Base-by-base conservation (phyloP, 2,888 invertebrate genomes). In the Pollenia labialis region DNA sequence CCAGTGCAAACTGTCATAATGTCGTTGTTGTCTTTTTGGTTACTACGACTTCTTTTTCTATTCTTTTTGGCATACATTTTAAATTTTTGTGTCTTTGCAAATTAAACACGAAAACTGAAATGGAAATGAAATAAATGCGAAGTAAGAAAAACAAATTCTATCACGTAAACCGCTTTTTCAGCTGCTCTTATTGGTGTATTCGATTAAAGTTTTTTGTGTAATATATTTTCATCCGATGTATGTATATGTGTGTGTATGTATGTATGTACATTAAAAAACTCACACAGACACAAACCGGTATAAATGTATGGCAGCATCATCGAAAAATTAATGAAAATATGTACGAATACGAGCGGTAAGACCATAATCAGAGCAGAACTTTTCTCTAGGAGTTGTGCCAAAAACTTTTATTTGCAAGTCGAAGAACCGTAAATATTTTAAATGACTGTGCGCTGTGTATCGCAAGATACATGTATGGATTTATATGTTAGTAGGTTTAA, bases 331-430 rank as follows among this genome's bases (percentile, higher is more conserved):
- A 83, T 83, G 86, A 71, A 83, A 86, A 86, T 80, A 50, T 23
- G 40, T 32, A 18, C 44, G 32, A 48, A 10, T 32, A 66, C 32
- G 32, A 32, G 32, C 32, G 32, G 32, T 56, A 74, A 82, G 56
- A 79, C 77, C 18, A 64, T 76, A 86, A 86, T 83, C 82, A 83
- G 86, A 83, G 86, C 86, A 83, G 82, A 83, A 83, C 82, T 80
- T 58, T 82, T 62, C 48, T 56, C 12, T 50, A 58, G 50, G 58
- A 80, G 62, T 83, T 79, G 80, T 62, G 71, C 62, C 69, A 83
- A 77, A 82, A 83, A 80, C 75, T 86, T 83, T 86, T 64, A 16
- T 56, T 64, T 42, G 56, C 71, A 75, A 79, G 40, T 62, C 62
- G 69, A 50, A 74, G 50, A 72, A 86, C 64, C 71, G 58, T 82